Percentiles rank a stretch among this genome's conserved stretches.
Evolutionary conservation across 2,888 invertebrate genomes (phyloP).

Genomic region (Cyaniris semiargus): DNA sequence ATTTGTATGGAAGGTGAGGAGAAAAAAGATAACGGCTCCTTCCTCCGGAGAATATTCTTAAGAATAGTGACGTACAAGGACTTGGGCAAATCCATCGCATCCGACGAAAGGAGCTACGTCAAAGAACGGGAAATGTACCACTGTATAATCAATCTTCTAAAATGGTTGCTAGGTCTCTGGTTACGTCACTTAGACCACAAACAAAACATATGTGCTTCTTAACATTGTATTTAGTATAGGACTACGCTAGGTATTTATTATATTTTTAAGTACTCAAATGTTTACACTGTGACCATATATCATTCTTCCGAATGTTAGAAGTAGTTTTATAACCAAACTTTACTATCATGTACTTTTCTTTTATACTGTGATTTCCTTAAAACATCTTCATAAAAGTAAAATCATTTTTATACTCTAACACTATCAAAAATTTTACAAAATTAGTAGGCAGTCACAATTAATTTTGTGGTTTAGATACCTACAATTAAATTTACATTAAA

Average conservation of each 20-base stretch:
- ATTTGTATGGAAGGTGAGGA: slow-evolving; percentile 61
- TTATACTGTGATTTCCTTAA: not conserved
- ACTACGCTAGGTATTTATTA: slow-evolving; percentile 11
- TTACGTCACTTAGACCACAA: slow-evolving; percentile 73
- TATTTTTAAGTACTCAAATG: slow-evolving; percentile 21
- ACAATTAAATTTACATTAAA: not conserved
- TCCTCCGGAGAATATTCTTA: slow-evolving; percentile 58
- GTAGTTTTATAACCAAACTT: not conserved
- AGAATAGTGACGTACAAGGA: slow-evolving; percentile 56
- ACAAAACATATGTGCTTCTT: slow-evolving; percentile 39
- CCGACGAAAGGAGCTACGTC: slow-evolving; percentile 66
- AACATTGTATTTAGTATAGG: slow-evolving; percentile 22
- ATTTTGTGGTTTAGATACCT: not conserved
- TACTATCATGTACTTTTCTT: not conserved
- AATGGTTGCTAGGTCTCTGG: slow-evolving; percentile 73
- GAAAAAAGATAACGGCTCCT: slow-evolving; percentile 47
- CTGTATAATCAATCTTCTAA: slow-evolving; percentile 65
- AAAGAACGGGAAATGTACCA: slow-evolving; percentile 66
- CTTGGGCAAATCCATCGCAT: slow-evolving; percentile 57
- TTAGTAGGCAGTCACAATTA: not conserved
- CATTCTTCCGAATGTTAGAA: slow-evolving; percentile 11
- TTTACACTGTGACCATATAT: slow-evolving; percentile 17
- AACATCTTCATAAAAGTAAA: not conserved
- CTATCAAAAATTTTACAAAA: not conserved
- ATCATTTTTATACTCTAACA: not conserved